Conservation (phyloP, 2,113 vertebrate genomes). For the Colinus virginianus region DNA sequence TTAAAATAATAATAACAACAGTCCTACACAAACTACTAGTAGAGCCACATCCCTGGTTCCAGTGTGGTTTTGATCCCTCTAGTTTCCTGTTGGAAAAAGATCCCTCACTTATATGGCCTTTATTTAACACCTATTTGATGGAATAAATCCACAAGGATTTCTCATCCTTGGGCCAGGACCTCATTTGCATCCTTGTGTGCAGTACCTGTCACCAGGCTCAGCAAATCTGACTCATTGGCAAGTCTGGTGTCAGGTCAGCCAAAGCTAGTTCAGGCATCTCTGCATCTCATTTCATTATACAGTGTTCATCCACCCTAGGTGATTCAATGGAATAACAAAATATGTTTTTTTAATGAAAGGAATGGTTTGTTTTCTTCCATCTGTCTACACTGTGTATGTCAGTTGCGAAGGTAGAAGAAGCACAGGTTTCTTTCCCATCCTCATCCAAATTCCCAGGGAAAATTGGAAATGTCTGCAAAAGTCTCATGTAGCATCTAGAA, state of each 20-base stretch:
- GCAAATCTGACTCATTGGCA: background rate
- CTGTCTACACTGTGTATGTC: background rate
- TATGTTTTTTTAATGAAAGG: background rate
- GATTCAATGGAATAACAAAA: background rate
- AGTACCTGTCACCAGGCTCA: background rate
- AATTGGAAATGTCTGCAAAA: background rate
- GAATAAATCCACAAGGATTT: background rate
- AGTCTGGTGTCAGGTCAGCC: background rate
- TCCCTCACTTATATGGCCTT: background rate
- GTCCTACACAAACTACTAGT: background rate
- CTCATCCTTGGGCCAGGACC: background rate
- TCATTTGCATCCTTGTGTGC: background rate
- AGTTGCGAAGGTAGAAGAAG: background rate
- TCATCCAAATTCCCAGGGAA: background rate
- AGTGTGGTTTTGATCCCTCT: background rate
- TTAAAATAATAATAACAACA: background rate
- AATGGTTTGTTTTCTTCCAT: background rate
- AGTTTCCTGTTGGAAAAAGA: background rate
- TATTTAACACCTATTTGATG: background rate
- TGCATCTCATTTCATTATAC: background rate
- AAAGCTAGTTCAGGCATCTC: background rate
- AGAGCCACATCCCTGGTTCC: background rate
- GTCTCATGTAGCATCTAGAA: background rate
- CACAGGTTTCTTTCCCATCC: background rate
- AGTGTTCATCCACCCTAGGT: background rate